phyloP scores from a whole-genome alignment of 2,113 vertebrate species.

The Dicrurus megarhynchus region DNA sequence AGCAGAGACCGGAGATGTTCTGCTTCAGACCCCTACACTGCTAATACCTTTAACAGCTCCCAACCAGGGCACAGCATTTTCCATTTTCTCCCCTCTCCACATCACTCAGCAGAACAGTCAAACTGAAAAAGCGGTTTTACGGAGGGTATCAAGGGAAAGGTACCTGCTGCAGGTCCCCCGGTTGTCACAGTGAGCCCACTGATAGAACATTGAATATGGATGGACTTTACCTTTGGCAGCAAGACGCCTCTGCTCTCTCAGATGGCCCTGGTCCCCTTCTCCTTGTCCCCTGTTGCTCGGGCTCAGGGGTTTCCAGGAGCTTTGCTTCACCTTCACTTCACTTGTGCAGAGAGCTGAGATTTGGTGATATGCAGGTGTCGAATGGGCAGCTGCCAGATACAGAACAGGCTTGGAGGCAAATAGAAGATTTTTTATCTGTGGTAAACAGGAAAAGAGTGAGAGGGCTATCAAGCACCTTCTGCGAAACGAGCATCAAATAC shows the following conservation, averaged over 20 bases:
- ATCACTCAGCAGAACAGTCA: background rate
- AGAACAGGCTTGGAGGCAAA: background rate
- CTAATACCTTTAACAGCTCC: background rate
- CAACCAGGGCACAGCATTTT: background rate
- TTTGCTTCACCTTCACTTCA: background rate
- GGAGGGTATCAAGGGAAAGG: background rate
- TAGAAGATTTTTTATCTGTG: background rate
- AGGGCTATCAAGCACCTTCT: background rate
- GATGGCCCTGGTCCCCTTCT: background rate
- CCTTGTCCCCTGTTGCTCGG: background rate
- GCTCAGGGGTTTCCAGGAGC: background rate
- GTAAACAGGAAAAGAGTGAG: conserved; percentile 59
- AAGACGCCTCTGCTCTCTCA: background rate
- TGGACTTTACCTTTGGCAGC: conserved; percentile 13
- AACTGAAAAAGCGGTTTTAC: background rate
- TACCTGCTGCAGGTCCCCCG: background rate
- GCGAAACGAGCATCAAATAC: background rate
- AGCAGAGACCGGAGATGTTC: background rate
- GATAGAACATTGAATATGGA: background rate
- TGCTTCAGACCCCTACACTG: background rate
- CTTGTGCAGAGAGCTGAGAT: background rate
- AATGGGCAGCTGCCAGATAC: background rate
- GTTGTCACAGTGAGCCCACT: background rate
- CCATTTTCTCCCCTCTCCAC: background rate
- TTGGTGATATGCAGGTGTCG: rapidly evolving